Percentiles rank a stretch among this genome's conserved stretches.
Conservation (phyloP, 2,888 invertebrate genomes). For the Macrosoma leucophasiata region DNA sequence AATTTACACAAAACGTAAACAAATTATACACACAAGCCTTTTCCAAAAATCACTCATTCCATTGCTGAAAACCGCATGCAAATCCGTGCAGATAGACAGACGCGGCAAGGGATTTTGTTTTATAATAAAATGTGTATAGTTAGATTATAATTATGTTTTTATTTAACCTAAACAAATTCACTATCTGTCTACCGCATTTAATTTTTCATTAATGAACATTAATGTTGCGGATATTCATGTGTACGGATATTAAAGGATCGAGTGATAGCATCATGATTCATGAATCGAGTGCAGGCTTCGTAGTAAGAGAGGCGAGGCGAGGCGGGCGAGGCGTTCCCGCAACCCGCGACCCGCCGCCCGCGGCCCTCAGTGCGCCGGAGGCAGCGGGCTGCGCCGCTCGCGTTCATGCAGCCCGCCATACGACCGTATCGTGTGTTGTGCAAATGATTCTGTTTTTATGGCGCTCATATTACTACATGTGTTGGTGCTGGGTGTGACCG, state of each 20-base stretch:
- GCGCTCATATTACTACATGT: slow-evolving; percentile 86
- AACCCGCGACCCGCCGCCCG: slow-evolving; percentile 14
- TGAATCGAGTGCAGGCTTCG: slow-evolving; percentile 10
- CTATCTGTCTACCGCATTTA: no score
- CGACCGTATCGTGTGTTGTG: slow-evolving; percentile 66
- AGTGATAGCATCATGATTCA: background rate
- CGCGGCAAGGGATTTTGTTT: no score
- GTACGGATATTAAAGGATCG: background rate
- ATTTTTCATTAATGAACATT: no score
- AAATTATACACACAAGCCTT: no score
- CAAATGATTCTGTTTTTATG: slow-evolving; percentile 86
- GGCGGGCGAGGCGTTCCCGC: slow-evolving; percentile 18
- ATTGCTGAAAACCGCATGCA: no score
- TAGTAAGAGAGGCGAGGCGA: background rate
- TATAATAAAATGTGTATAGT: no score
- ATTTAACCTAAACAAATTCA: no score
- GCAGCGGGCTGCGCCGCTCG: slow-evolving; percentile 60
- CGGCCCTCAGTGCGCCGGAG: slow-evolving; percentile 54
- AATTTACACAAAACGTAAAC: no score
- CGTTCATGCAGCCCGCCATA: slow-evolving; percentile 67
- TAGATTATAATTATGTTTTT: no score
- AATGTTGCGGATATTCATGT: background rate
- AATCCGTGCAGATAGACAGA: no score
- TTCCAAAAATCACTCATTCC: no score
- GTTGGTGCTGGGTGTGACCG: slow-evolving; percentile 73